phyloP scores from a whole-genome alignment of 2,113 vertebrate species.

The Telmatochromis brachygnathus region DNA sequence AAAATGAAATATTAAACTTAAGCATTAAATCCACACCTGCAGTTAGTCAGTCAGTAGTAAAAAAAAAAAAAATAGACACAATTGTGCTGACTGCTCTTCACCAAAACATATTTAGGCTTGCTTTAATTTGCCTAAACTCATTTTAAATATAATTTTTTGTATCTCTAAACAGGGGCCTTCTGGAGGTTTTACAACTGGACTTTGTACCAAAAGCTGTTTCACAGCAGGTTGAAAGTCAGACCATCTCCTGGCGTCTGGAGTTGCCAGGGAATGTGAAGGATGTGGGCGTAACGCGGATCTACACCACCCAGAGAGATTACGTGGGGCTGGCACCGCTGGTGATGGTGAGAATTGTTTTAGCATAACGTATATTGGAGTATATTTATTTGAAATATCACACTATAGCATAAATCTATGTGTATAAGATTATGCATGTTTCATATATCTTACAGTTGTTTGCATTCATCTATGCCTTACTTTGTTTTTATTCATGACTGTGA shows the following conservation, averaged over 20 bases:
- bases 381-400: not conserved
- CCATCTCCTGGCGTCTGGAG: constrained; percentile 88
- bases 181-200: constrained; percentile 89
- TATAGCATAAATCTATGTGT: not conserved
- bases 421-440: not conserved
- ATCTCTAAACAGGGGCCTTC: constrained; percentile 49
- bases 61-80: not conserved
- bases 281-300: constrained; percentile 81
- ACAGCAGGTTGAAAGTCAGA: constrained; percentile 73
- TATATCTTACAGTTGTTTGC: not conserved
- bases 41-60: not conserved
- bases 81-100: not conserved
- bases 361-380: not conserved
- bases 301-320: constrained; percentile 79
- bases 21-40: not conserved
- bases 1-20: not conserved
- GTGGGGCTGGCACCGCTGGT: constrained; percentile 82
- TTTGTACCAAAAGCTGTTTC: constrained; percentile 75
- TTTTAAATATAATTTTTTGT: not conserved
- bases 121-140: not conserved
- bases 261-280: constrained; percentile 77
- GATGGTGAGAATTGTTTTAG: constrained; percentile 74
- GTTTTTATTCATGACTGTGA: not conserved
- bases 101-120: not conserved
- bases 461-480: not conserved